phyloP scores from a whole-genome alignment of 2,888 invertebrate species.

The Mystacides longicornis region DNA sequence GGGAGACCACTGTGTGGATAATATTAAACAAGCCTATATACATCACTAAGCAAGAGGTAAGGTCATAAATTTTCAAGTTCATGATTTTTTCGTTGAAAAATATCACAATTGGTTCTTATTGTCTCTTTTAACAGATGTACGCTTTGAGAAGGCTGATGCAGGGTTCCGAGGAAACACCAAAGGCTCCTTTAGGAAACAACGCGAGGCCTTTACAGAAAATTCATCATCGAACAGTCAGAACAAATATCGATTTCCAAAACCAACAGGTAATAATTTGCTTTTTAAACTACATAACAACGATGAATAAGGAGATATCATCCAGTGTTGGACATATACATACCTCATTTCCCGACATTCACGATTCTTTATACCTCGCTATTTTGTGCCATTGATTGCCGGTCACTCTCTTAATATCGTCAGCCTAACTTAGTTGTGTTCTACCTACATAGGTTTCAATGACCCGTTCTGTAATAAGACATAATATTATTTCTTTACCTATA shows the following conservation, averaged over 20 bases:
- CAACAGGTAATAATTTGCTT: conserved; percentile 35
- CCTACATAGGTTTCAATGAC: too few species aligned
- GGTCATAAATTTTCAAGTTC: conserved; percentile 26
- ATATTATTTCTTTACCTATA: too few species aligned
- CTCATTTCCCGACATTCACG: too few species aligned
- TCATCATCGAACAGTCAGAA: conserved; percentile 88
- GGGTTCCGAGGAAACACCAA: conserved; percentile 76
- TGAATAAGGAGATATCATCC: not conserved
- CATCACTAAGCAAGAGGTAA: conserved; percentile 91
- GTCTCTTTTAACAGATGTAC: conserved; percentile 58
- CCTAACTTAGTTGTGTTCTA: too few species aligned
- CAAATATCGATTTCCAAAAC: conserved; percentile 93
- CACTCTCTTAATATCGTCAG: too few species aligned
- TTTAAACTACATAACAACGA: not conserved
- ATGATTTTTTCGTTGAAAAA: not conserved
- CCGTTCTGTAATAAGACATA: too few species aligned
- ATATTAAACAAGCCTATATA: conserved; percentile 97
- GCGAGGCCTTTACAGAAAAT: conserved; percentile 88
- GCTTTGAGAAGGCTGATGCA: conserved; percentile 83
- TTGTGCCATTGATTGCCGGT: too few species aligned
- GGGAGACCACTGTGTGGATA: conserved; percentile 99
- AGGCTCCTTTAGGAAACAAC: conserved; percentile 90
- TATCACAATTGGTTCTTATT: not conserved
- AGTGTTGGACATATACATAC: too few species aligned
- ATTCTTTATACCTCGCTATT: too few species aligned